Conservation (phyloP, 2,888 invertebrate genomes). For the Aphrophora alni region DNA sequence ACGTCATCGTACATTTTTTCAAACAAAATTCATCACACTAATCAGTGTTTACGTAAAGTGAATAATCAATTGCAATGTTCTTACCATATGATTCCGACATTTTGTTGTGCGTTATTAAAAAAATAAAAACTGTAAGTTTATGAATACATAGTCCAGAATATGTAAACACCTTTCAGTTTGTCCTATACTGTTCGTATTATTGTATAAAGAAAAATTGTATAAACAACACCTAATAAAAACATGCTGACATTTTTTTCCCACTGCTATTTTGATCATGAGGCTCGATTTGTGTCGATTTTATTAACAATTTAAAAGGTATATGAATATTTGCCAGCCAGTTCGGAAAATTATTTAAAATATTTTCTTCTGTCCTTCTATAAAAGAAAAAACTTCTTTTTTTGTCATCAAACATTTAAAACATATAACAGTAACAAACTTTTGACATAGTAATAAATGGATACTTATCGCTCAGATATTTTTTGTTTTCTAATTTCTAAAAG, state of each 20-base stretch:
- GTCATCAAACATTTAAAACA: too few relatives aligned
- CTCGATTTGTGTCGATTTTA: too few relatives aligned
- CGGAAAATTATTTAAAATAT: too few relatives aligned
- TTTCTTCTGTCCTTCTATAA: too few relatives aligned
- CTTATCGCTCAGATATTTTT: too few relatives aligned
- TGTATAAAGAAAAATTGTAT: neutral
- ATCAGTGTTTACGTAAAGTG: neutral
- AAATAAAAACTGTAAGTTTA: neutral
- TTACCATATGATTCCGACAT: conserved; percentile 52
- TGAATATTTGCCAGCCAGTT: too few relatives aligned
- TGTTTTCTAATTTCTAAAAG: too few relatives aligned
- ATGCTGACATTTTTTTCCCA: neutral
- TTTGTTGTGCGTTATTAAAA: neutral
- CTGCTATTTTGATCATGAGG: neutral
- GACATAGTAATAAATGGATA: too few relatives aligned
- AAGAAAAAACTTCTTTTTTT: too few relatives aligned
- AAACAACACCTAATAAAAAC: neutral
- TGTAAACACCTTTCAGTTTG: neutral
- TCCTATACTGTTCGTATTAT: neutral
- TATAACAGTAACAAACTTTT: too few relatives aligned
- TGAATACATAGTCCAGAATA: neutral
- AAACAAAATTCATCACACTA: neutral
- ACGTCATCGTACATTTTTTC: neutral
- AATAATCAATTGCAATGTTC: conserved; percentile 17
- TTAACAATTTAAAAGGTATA: too few relatives aligned